Base-by-base conservation (phyloP, 2,113 vertebrate genomes). In the Indicator indicator region DNA sequence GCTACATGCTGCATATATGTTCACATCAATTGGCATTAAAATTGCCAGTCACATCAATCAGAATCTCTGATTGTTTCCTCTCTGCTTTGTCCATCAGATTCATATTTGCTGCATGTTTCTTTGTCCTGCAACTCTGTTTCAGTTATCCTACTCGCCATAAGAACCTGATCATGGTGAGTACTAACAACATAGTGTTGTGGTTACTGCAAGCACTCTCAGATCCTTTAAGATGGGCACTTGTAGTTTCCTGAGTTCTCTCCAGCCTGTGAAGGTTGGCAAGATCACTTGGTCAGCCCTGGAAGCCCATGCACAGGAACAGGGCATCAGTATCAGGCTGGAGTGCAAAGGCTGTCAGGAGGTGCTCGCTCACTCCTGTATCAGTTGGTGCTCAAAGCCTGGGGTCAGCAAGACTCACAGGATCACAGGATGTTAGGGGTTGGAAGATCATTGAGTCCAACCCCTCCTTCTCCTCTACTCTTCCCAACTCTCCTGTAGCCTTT, bases 281-380 rank as follows among this genome's bases (percentile, higher is more conserved):
- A 55, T 1, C 20, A 38, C 36, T 68, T 12, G 6, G 19, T 19
- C 4, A 15, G 33, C 55, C 30, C 36, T 40, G 30, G 20, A 38
- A 87, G 69, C 12, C n/a, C n/a, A 48, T 0, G 0, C 1, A 1
- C 30, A 36, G 18, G 50, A 26, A 64, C 13, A 33, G 12, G 27
- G 32, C 23, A 65, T 24, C 1, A 14, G 38, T 5, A 7, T 30
- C 14, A 52, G 72, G 36, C 6, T 32, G 16, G 11, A 18, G 11
- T 46, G 20, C 42, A 48, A 48, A 69, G 36, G 17, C 54, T 86
- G 5, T 16, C 69, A 38, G 54, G 36, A 59, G 6, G 4, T 21
- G 10, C 9, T 64, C 42, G 19, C 27, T n/a, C 40, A 30, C 4
- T 3, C 16, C 36, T 15, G 4, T 11, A 58, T 10, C 14, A 23